Base-by-base conservation (phyloP, 2,888 invertebrate species). In the Scaptomyza flava region DNA sequence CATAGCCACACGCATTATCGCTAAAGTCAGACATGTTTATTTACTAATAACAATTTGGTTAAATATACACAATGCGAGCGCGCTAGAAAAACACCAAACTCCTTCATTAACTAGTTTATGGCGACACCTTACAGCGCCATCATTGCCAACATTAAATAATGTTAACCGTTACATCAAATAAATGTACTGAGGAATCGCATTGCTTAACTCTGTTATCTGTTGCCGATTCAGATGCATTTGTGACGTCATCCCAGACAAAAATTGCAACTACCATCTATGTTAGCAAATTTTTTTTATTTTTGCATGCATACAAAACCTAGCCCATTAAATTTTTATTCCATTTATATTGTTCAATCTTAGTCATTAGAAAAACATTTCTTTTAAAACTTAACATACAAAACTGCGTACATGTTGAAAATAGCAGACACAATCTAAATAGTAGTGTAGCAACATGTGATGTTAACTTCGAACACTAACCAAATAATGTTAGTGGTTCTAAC, bases 1-100 rank as follows among this genome's bases (percentile, higher is more conserved):
- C 31, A 14, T 36, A 41, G 2, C 8, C 43, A 20, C 14, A 12
- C 11, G 59, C 47, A 51, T 63, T 63, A 30, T 68, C 63, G 5
- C 41, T 36, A 0, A 0, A 4, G 0, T 41, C 41, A 0, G 59
- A 17, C 72, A 72, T 36, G n/a, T 36, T 36, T 36, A 36, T 36
- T n/a, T 2, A 6, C 6, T 36, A n/a, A 36, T 36, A 12, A 12
- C 9, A 34, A 34, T 34, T 34, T 34, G 12, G 2, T 12, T 34
- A 0, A 34, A 34, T 34, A 34, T 6, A 34, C 34, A 34, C 11
- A 34, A 36, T n/a, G n/a, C 4, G 4, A 36, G 6, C 6, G 36
- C 36, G 36, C 36, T 7, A n/a, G 7, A 36, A 36, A n/a, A n/a
- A n/a, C 7, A 36, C n/a, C 7, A 0, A n/a, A 36, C n/a, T 2